phyloP scores from a whole-genome alignment of 2,113 vertebrate genomes.

The Sisor rabdophorus region DNA sequence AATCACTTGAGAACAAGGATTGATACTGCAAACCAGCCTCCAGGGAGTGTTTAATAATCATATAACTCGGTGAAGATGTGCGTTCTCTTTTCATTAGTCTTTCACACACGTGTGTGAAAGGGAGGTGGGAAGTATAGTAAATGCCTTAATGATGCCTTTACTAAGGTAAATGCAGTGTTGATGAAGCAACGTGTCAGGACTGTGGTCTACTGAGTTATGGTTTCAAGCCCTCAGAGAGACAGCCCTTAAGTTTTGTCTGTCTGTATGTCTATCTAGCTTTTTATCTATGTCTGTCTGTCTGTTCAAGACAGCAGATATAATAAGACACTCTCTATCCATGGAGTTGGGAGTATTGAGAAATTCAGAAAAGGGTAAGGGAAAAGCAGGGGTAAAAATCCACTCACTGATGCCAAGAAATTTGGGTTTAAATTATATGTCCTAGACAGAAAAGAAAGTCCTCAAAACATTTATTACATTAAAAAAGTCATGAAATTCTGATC shows the following conservation, averaged over 20 bases:
- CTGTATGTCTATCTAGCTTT: too few species aligned
- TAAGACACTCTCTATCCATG: too few species aligned
- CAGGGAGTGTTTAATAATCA: constrained; percentile 52
- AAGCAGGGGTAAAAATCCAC: too few species aligned
- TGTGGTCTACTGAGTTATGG: constrained; percentile 23
- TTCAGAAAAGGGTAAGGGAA: too few species aligned
- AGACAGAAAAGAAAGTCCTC: background rate
- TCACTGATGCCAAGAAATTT: background rate
- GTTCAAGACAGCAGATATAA: too few species aligned
- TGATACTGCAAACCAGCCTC: constrained; percentile 49
- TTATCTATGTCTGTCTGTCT: too few species aligned
- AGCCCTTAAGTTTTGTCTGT: too few species aligned
- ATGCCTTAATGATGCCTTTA: background rate
- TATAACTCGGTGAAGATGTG: constrained; percentile 49
- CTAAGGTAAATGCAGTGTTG: constrained; percentile 7
- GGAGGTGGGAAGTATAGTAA: constrained; percentile 5
- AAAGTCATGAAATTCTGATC: too few species aligned
- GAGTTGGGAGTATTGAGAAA: too few species aligned
- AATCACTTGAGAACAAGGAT: constrained; percentile 55
- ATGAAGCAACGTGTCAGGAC: constrained; percentile 7
- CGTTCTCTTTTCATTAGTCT: constrained; percentile 15
- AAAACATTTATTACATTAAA: too few species aligned
- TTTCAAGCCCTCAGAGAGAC: too few species aligned
- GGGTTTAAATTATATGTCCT: background rate
- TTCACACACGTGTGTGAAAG: constrained; percentile 2